A percentile compares a stretch with the other conserved stretches of the same genome.
Conservation (phyloP, 2,888 invertebrate genomes). For the Acrocyrtus sp. region DNA sequence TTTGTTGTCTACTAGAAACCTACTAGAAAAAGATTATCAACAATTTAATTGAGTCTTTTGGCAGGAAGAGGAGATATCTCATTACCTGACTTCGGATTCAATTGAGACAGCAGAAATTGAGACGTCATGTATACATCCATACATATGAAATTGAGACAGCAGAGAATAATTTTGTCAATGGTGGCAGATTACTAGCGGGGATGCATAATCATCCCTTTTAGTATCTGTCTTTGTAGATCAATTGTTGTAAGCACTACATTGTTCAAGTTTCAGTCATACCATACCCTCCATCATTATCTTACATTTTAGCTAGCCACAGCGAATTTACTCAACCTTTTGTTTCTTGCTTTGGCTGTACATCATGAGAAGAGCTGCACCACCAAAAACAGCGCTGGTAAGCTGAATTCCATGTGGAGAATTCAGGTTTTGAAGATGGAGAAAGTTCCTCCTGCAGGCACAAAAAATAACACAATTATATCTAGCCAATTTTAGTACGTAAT, state of each 20-base stretch:
- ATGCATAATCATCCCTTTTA: too few species aligned
- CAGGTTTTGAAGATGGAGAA: neutral
- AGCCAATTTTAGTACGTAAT: neutral
- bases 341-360: constrained; percentile 55
- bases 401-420: constrained; percentile 20
- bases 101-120: constrained; percentile 38
- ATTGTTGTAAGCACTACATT: too few species aligned
- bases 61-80: constrained; percentile 8
- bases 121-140: constrained; percentile 44
- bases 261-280: constrained; percentile 17
- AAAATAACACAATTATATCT: constrained; percentile 1
- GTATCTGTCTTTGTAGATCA: too few species aligned
- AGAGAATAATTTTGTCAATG: too few species aligned
- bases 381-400: constrained; percentile 57
- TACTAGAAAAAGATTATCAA: constrained; percentile 12
- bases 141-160: constrained; percentile 45
- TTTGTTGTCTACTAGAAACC: constrained; percentile 9
- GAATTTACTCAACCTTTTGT: constrained; percentile 46
- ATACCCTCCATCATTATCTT: too few species aligned
- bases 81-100: constrained; percentile 28
- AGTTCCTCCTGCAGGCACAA: constrained; percentile 10
- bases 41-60: constrained; percentile 40
- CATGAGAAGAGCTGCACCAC: constrained; percentile 59
- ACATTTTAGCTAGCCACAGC: too few species aligned
- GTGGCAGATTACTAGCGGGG: too few species aligned